Conservation (phyloP, 2,888 invertebrate genomes). For the Ptychoptera albimana region DNA sequence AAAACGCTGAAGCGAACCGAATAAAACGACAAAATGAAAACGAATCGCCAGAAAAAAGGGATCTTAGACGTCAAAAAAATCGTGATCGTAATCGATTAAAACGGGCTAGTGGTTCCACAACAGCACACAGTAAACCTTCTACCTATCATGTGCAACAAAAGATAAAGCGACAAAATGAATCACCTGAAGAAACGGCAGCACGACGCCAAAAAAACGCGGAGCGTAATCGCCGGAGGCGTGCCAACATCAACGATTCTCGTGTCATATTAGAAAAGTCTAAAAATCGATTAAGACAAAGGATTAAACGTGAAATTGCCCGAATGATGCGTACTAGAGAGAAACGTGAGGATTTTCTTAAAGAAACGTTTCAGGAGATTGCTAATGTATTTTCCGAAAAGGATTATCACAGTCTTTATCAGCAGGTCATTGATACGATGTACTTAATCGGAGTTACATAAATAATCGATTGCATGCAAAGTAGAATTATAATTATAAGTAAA, state of each 20-base stretch:
- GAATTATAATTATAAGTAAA: too few relatives aligned
- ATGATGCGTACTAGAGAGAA: conserved; percentile 3
- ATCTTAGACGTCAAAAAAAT: too few relatives aligned
- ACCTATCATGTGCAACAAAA: background rate
- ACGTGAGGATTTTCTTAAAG: conserved; percentile 4
- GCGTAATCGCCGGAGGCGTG: conserved; percentile 1
- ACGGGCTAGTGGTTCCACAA: too few relatives aligned
- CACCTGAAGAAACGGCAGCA: background rate
- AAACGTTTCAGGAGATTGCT: conserved; percentile 2
- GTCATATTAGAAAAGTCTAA: conserved; percentile 1
- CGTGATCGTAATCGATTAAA: too few relatives aligned
- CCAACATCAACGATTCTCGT: background rate
- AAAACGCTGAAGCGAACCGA: conserved; percentile 30
- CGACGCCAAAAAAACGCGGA: conserved; percentile 3
- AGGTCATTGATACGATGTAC: background rate
- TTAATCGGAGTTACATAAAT: too few relatives aligned
- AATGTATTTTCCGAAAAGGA: conserved; percentile 1
- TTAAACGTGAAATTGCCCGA: conserved; percentile 2
- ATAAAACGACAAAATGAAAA: conserved; percentile 28
- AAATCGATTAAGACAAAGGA: conserved; percentile 3
- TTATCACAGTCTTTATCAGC: background rate
- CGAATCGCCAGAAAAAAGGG: conserved; percentile 12
- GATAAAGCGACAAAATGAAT: conserved; percentile 1
- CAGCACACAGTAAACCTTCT: too few relatives aligned
- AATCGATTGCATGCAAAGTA: too few relatives aligned